Evolutionary conservation across 2,888 invertebrate genomes (phyloP).

Genomic region (Barypeithes pellucidus): DNA sequence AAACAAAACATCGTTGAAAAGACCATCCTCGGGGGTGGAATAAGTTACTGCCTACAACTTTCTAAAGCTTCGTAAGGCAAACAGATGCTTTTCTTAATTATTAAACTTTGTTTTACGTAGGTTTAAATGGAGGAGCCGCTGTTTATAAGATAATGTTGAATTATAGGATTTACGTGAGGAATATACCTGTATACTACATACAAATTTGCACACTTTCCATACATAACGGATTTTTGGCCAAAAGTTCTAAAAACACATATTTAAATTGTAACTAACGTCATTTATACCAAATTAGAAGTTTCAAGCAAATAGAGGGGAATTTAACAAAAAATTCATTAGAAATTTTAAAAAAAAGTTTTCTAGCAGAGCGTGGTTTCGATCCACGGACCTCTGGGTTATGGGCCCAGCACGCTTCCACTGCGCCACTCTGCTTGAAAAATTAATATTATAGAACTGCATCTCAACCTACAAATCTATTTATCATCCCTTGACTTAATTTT

Average conservation of each 20-base stretch:
- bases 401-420: conserved; percentile 90
- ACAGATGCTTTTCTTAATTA: conserved; percentile 53
- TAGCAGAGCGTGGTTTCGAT: conserved; percentile 91
- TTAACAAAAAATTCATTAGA: too few relatives aligned
- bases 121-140: conserved; percentile 46
- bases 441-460: too few relatives aligned
- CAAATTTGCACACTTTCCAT: too few relatives aligned
- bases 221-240: too few relatives aligned
- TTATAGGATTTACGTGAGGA: conserved; percentile 35
- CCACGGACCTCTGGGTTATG: conserved; percentile 94
- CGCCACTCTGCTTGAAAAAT: conserved; percentile 80
- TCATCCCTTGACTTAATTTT: too few relatives aligned
- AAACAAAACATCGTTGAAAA: conserved; percentile 37
- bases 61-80: conserved; percentile 52
- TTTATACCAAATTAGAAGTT: too few relatives aligned
- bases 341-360: conserved; percentile 55
- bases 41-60: conserved; percentile 48
- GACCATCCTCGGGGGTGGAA: conserved; percentile 48
- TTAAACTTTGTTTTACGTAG: conserved; percentile 53
- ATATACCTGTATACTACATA: too few relatives aligned
- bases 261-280: too few relatives aligned
- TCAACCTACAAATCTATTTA: too few relatives aligned
- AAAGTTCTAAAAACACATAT: too few relatives aligned
- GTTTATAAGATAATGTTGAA: conserved; percentile 53
- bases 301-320: too few relatives aligned